Evolutionary conservation across 1,140 invertebrate species (phyloP).

Genomic region (Arctopsyche grandis): DNA sequence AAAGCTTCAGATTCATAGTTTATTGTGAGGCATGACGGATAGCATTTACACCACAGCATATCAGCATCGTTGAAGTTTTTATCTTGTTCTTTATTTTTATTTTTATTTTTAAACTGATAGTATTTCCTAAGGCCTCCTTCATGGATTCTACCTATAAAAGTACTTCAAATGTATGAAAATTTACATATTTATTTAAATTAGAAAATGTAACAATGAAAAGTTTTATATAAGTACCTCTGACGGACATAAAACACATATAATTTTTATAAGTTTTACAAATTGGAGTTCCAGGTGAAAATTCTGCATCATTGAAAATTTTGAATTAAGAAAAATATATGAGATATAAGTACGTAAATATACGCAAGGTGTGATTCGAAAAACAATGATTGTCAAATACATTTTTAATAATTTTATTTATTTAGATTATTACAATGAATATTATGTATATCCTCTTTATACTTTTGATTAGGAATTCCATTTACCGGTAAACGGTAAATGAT

Average conservation of each 20-base stretch:
- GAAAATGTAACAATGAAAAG: too few species aligned
- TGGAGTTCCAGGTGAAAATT: conserved; percentile 33
- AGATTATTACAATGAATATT: too few species aligned
- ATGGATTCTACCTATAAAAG: background rate
- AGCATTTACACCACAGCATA: conserved; percentile 54
- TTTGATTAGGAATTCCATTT: too few species aligned
- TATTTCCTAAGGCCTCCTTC: background rate
- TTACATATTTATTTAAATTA: background rate
- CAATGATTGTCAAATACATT: too few species aligned
- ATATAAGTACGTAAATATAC: too few species aligned
- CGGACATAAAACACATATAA: conserved; percentile 57
- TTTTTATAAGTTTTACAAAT: conserved; percentile 59
- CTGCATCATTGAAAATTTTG: background rate
- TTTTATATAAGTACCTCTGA: conserved; percentile 57
- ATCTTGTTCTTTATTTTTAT: too few species aligned
- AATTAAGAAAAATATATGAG: too few species aligned
- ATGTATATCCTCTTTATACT: too few species aligned
- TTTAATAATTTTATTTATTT: too few species aligned
- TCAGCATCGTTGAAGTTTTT: background rate
- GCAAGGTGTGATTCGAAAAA: too few species aligned
- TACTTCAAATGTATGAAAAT: too few species aligned
- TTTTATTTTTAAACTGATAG: background rate
- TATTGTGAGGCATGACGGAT: conserved; percentile 61
- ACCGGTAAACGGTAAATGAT: too few species aligned
- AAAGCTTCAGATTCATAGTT: conserved; percentile 61